phyloP scores from a whole-genome alignment of 2,888 invertebrate genomes.

The Pheosia gnoma region DNA sequence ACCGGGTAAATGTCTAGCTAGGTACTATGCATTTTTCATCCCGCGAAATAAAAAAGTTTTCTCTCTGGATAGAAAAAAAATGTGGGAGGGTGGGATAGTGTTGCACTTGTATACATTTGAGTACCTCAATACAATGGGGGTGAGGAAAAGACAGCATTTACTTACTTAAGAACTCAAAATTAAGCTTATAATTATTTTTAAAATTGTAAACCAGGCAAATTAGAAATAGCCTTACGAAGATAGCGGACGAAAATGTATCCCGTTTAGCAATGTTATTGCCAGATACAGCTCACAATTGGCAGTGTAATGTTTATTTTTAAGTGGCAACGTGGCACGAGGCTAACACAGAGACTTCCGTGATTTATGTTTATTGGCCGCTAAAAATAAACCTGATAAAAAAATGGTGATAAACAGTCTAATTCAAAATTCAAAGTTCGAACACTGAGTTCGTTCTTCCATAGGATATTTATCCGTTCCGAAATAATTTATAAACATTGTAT shows the following conservation, averaged over 20 bases:
- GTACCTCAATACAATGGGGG: too few species aligned
- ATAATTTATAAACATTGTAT: background rate
- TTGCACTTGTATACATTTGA: too few species aligned
- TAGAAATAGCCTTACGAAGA: background rate
- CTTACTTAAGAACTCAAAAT: too few species aligned
- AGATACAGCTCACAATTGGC: constrained; percentile 2
- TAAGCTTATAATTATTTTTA: too few species aligned
- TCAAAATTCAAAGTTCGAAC: background rate
- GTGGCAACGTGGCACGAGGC: background rate
- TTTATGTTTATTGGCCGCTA: background rate
- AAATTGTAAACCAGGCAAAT: background rate
- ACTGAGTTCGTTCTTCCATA: background rate
- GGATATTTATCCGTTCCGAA: background rate
- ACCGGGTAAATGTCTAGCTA: too few species aligned
- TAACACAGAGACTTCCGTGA: background rate
- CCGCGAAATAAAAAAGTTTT: too few species aligned
- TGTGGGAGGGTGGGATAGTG: too few species aligned
- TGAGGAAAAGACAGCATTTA: too few species aligned
- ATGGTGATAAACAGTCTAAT: background rate
- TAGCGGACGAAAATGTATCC: background rate
- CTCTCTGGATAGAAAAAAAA: too few species aligned
- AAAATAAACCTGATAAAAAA: background rate
- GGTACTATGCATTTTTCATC: too few species aligned
- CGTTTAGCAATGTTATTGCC: constrained; percentile 2
- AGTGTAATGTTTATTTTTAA: constrained; percentile 3